phyloP scores from a whole-genome alignment of 2,113 vertebrate species.

The Podarcis raffonei region DNA sequence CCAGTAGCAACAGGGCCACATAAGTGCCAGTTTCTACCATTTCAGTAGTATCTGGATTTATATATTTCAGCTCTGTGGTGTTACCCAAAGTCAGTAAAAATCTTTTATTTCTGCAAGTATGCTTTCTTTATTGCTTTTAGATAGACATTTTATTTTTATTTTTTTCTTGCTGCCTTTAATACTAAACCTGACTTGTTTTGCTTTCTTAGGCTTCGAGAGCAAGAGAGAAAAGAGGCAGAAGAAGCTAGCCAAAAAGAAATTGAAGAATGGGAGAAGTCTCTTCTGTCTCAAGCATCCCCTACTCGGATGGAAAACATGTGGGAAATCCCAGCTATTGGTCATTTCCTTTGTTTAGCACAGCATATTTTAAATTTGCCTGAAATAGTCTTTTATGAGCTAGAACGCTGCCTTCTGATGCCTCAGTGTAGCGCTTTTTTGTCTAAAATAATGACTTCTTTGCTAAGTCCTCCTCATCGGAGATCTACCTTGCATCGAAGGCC shows the following conservation, averaged over 20 bases:
- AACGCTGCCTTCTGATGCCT: constrained; percentile 96
- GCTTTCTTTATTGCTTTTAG: constrained; percentile 17
- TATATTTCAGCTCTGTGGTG: background rate
- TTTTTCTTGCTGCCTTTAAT: background rate
- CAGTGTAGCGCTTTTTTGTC: constrained; percentile 92
- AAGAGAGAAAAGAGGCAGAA: constrained; percentile 93
- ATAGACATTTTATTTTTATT: constrained; percentile 1
- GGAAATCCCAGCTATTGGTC: constrained; percentile 97
- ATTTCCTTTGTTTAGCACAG: constrained; percentile 97
- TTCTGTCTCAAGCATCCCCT: constrained; percentile 87
- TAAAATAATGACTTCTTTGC: constrained; percentile 96
- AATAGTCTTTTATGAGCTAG: constrained; percentile 95
- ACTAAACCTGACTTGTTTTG: constrained; percentile 41
- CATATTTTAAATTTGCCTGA: constrained; percentile 94
- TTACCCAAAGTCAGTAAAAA: constrained; percentile 11
- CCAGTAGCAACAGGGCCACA: background rate
- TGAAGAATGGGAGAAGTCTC: constrained; percentile 92
- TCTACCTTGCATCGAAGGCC: constrained; percentile 88
- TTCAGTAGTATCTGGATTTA: background rate
- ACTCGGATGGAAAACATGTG: constrained; percentile 88
- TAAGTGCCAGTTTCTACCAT: background rate
- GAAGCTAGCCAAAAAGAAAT: constrained; percentile 94
- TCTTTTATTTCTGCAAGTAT: background rate
- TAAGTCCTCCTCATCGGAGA: constrained; percentile 88
- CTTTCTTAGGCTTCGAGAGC: constrained; percentile 88